Percentiles rank a stretch among this genome's conserved stretches.
Evolutionary conservation across 2,888 invertebrate species (phyloP).

Genomic region (Macropis europaea): DNA sequence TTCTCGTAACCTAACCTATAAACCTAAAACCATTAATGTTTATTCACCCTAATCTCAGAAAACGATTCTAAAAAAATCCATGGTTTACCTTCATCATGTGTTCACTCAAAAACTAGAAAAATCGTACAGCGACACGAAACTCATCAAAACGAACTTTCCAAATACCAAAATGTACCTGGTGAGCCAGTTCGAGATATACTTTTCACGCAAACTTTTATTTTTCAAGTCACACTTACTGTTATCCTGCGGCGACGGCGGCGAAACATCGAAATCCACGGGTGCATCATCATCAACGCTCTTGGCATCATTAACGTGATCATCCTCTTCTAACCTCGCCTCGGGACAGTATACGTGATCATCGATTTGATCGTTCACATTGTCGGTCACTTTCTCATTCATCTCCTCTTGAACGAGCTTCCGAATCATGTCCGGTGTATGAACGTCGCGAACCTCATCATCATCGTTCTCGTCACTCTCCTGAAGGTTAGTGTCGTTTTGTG

Average conservation of each 20-base stretch:
- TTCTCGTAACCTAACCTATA: too few relatives aligned
- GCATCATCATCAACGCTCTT: constrained; percentile 70
- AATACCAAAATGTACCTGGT: constrained; percentile 14
- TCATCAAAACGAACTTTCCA: constrained; percentile 15
- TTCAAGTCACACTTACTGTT: constrained; percentile 62
- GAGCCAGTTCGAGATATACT: background rate
- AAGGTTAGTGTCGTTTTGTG: background rate
- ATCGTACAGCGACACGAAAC: constrained; percentile 31
- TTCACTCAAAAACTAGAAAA: constrained; percentile 12
- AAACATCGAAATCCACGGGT: constrained; percentile 73
- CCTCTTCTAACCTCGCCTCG: constrained; percentile 1
- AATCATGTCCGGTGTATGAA: background rate
- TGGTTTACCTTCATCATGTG: too few relatives aligned
- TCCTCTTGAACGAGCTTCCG: background rate
- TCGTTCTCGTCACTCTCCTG: background rate
- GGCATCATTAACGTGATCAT: constrained; percentile 57
- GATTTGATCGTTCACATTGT: constrained; percentile 1
- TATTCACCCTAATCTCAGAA: too few relatives aligned
- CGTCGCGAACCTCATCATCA: background rate
- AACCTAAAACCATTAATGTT: too few relatives aligned
- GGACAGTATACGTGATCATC: too few relatives aligned
- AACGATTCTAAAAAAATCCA: too few relatives aligned
- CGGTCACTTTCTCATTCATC: background rate
- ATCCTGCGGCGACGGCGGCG: constrained; percentile 53
- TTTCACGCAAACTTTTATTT: constrained; percentile 26